A percentile compares a stretch with the other conserved stretches of the same genome.
phyloP scores from a whole-genome alignment of 2,113 vertebrate species.

The human (Homo sapiens) region GRCh38 chr12:56375001-56375500 shows the following conservation, averaged over 20 bases:
- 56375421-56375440: no score
- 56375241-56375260: not conserved
- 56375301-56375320: not conserved
- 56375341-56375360: no score
- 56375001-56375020: not conserved
- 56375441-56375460: no score
- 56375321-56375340: not conserved
- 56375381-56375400: not conserved
- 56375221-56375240: not conserved
- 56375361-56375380: no score
- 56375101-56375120: not conserved
- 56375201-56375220: not conserved
- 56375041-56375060: not conserved
- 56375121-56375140: not conserved
- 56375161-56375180: not conserved
- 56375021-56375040: not conserved
- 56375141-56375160: not conserved
- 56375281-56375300: not conserved
- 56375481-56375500: no score
- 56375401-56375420: no score
- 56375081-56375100: not conserved
- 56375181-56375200: not conserved
- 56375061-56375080: not conserved
- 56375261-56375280: not conserved
- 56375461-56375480: rapidly evolving